These are phyloP conservation scores for Sebastiscus tertius DNA, from an alignment of 2,797 vertebrate species.

Conservation along the genomic window DNA sequence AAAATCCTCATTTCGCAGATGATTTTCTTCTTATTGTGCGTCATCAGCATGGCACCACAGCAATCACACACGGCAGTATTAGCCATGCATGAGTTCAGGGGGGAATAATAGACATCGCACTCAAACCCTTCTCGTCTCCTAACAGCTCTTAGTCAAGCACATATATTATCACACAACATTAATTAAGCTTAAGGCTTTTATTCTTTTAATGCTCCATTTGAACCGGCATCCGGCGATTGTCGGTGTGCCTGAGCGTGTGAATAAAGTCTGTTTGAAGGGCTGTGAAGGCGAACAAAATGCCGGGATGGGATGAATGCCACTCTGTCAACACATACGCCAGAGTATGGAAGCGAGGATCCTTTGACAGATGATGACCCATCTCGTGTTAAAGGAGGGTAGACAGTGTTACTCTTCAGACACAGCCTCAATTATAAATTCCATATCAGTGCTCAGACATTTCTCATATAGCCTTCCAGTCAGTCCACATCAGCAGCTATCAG, in stretches of 20 bases:
- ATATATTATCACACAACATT: slow-evolving; percentile 67
- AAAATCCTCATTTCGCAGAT: slow-evolving; percentile 64
- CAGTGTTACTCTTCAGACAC: slow-evolving; percentile 19
- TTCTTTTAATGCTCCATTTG: slow-evolving; percentile 66
- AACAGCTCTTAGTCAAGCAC: slow-evolving; percentile 53
- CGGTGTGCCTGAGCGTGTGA: slow-evolving; percentile 37
- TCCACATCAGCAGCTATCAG: slow-evolving; percentile 6
- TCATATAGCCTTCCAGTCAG: not conserved
- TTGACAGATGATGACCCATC: slow-evolving; percentile 36
- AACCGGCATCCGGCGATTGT: slow-evolving; percentile 52
- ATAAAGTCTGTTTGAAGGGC: slow-evolving; percentile 52
- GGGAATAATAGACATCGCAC: slow-evolving; percentile 72
- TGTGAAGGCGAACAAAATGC: slow-evolving; percentile 36
- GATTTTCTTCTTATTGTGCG: slow-evolving; percentile 67
- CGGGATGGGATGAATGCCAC: slow-evolving; percentile 26
- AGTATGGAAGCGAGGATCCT: slow-evolving; percentile 8
- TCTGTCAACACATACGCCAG: slow-evolving; percentile 38
- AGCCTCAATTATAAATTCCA: slow-evolving; percentile 15
- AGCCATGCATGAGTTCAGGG: slow-evolving; percentile 69
- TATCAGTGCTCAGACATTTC: not conserved
- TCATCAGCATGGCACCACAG: slow-evolving; percentile 56
- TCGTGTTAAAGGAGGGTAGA: slow-evolving; percentile 19
- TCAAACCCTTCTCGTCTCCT: slow-evolving; percentile 56
- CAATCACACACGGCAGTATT: slow-evolving; percentile 66
- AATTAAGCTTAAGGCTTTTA: slow-evolving; percentile 68